Evolutionary conservation across 1,140 invertebrate species (phyloP).

Genomic region (Mercenaria mercenaria): DNA sequence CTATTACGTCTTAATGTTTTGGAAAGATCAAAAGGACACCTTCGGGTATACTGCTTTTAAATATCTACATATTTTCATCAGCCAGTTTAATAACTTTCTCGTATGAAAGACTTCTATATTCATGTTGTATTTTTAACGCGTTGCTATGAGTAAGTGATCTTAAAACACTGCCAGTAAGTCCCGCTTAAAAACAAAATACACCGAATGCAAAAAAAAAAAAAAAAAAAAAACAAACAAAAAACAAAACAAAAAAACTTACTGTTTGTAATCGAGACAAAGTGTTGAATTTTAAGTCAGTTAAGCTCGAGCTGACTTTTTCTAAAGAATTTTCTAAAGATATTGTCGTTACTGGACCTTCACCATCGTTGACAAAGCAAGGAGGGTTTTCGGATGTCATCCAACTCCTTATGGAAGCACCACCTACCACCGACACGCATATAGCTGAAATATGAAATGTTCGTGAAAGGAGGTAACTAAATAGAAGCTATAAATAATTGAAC

Average conservation of each 20-base stretch:
- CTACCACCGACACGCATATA: background rate
- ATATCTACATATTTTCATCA: too few relatives aligned
- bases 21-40: too few relatives aligned
- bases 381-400: background rate
- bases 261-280: background rate
- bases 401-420: background rate
- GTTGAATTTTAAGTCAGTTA: background rate
- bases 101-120: too few relatives aligned
- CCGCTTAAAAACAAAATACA: too few relatives aligned
- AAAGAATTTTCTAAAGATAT: background rate
- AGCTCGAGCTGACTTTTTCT: background rate
- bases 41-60: too few relatives aligned
- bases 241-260: background rate
- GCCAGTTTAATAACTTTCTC: too few relatives aligned
- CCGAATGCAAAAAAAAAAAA: background rate
- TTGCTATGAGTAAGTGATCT: too few relatives aligned
- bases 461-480: too few relatives aligned
- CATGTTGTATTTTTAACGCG: too few relatives aligned
- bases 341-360: background rate
- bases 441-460: background rate
- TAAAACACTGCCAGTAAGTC: too few relatives aligned
- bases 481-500: too few relatives aligned
- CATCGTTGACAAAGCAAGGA: background rate
- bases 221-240: background rate
- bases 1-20: too few relatives aligned